Evolutionary conservation across 2,888 invertebrate species (phyloP), one percentile per base, ranked within the genome.

Genomic region (Nipponacmea schrenckii): DNA sequence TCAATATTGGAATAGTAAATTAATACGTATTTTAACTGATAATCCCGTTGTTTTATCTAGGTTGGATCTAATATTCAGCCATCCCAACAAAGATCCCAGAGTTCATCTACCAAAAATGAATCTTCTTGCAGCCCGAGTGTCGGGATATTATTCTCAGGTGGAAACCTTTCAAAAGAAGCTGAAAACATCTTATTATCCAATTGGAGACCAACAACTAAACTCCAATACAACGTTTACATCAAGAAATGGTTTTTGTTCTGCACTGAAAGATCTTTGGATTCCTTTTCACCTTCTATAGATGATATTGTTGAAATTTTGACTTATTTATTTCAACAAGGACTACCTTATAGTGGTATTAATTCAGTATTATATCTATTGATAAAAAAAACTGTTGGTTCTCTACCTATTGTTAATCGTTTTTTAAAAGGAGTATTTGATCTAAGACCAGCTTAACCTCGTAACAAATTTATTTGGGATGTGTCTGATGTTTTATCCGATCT

Each of bases 391-490:
- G 17, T 50, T 17, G 50, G 50, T 14, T 50, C n/a, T 50, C 71
- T 67, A 27, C 73, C 70, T 2, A 10, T 69, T 2, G 64, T 71
- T 1, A 24, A 73, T 8, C 56, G 68, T 46, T 65, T 15, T 48
- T 64, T 73, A 69, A 71, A 71, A 68, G 74, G 76, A n/a, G 45
- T 73, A 0, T 74, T 74, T 69, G 24, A 44, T 7, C 24, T 68
- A 10, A 69, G 64, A 56, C 74, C 73, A n/a, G 5, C 74, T 20
- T 27, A 66, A 1, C 70, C 66, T 44, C 65, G 56, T 26, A 31
- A 62, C 14, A 63, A 26, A 26, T 39, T 66, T 2, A 45, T 45
- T 10, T 70, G 67, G 63, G 63, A 66, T 69, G 68, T 71, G 17
- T 26, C 63, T 15, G 62, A 26, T 20, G 70, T 70, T 17, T 62